Evolutionary conservation across 1,140 invertebrate genomes (phyloP), one percentile per base, ranked within the genome.

Genomic region (Antheraea mylitta): DNA sequence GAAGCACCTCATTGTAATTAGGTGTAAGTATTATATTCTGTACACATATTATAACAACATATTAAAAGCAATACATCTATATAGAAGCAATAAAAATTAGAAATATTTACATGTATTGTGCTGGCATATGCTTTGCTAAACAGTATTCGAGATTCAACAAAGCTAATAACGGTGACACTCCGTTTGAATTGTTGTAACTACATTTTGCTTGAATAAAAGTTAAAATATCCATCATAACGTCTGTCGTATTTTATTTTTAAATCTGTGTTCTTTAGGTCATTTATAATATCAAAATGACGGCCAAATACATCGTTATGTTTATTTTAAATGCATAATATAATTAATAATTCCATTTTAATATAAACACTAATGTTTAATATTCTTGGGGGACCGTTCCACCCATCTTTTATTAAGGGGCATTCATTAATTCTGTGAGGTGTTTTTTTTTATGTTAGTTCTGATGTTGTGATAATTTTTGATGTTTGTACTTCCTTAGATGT

Each of bases 21-120:
- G 45, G 45, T 53, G 45, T 42, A 42, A 42, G 38, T 53, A 53
- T 53, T 53, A 53, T 42, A 42, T 42, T 42, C 38, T 53, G 7
- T 16, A 53, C 45, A 16, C 13, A n/a, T 53, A 53, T 53, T 16
- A 53, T 53, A 53, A 53, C 45, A 53, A 16, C 45, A 53, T 53
- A 53, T 42, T 10, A 72, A 72, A 78, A 83, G 81, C 85, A 89
- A 87, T 86, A 86, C 82, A 70, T 71, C 71, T 30, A 30, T 74
- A 71, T 66, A 74, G 71, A 58, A 63, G 69, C 66, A 64, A 63
- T 30, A 65, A 64, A 30, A 65, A 66, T 66, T 71, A 76, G 45
- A 74, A 72, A 53, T 74, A 75, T 72, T 64, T 16, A 68, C 62
- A 59, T 63, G 37, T 71, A 77, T 45, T 72, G 69, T 53, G 45